Base-by-base conservation (phyloP, 2,888 invertebrate genomes). In the Trisateles emortualis region DNA sequence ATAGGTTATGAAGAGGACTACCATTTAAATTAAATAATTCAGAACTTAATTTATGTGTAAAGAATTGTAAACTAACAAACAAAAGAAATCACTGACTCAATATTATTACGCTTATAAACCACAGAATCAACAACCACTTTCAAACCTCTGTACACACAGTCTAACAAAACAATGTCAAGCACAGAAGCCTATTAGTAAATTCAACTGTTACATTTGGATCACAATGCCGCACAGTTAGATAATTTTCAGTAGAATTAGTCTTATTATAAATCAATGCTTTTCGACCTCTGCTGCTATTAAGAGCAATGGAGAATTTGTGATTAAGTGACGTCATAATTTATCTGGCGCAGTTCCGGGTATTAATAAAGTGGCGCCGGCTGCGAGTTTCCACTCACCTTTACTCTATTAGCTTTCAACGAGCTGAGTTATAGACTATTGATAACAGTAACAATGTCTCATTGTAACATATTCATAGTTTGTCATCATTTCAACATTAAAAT, bases 271-370 rank as follows among this genome's bases (percentile, higher is more conserved):
- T 80, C 81, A 79, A 68, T 73, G 78, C 63, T 77, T 76, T 76
- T 74, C 69, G 72, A 74, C 75, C 75, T 70, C 68, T 61, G 63
- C 70, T 67, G 72, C 84, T 81, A 82, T 83, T 84, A 85, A 80
- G 80, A 78, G 79, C 73, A 76, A 79, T 78, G 80, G 79, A 75
- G 79, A 79, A 84, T 85, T 84, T 81, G 76, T 84, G 85, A 86
- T 85, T 81, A 86, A 86, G 81, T 79, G 81, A 64, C 74, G 73
- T 81, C 78, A 83, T 86, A 85, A 86, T 76, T 86, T 83, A 84
- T 83, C 79, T 76, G 73, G 60, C 72, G 71, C 71, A 73, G 77
- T 80, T 84, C 80, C 82, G 76, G 81, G 68, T 67, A 58, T 70
- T 81, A 83, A 84, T 83, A 81, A 83, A 82, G 78, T 69, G 80